Conservation (phyloP, 1,140 invertebrate genomes). For the Aphis gossypii region DNA sequence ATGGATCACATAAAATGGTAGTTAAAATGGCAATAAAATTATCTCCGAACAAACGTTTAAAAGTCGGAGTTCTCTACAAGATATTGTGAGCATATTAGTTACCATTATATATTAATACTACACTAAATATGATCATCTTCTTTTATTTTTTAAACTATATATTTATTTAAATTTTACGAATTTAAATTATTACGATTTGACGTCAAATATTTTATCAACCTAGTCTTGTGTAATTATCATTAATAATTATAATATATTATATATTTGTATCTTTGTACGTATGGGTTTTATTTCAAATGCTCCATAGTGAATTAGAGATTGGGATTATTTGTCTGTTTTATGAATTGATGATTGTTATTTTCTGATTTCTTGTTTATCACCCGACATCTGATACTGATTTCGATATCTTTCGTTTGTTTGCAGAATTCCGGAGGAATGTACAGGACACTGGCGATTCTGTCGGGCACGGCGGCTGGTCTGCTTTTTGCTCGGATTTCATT, state of each 20-base stretch:
- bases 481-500: slow-evolving; percentile 72
- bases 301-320: too few relatives aligned
- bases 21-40: slow-evolving; percentile 24
- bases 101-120: not conserved
- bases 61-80: not conserved
- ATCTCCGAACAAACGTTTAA: not conserved
- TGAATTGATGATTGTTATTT: not conserved
- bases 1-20: slow-evolving; percentile 2
- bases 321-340: not conserved
- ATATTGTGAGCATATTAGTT: not conserved
- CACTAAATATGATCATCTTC: too few relatives aligned
- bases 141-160: not conserved
- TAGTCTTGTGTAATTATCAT: too few relatives aligned
- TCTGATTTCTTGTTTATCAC: not conserved
- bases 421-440: slow-evolving; percentile 40
- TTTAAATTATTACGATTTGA: too few relatives aligned
- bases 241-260: too few relatives aligned
- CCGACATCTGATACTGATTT: not conserved
- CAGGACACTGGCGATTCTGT: slow-evolving; percentile 71
- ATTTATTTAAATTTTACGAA: not conserved
- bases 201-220: too few relatives aligned
- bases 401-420: not conserved
- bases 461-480: slow-evolving; percentile 68
- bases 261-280: not conserved
- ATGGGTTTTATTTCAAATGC: too few relatives aligned